Conservation (phyloP, 1,140 invertebrate species). For the Pseudomyrmex concolor region DNA sequence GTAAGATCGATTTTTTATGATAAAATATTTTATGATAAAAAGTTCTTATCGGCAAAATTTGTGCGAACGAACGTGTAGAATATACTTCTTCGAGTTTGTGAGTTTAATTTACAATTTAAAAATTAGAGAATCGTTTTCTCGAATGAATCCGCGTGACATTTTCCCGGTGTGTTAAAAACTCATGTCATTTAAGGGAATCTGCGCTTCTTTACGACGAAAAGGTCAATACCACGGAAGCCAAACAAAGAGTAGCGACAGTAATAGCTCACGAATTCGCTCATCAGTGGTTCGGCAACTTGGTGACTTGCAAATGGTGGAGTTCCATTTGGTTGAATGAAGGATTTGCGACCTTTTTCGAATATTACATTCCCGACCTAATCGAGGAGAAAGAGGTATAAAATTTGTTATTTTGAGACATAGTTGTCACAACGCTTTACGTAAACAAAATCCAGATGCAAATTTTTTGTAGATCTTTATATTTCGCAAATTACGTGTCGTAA, state of each 20-base stretch:
- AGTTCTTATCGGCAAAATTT: neutral
- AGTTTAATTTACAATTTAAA: neutral
- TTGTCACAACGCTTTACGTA: neutral
- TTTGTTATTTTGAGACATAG: too few relatives aligned
- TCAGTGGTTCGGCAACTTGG: constrained; percentile 88
- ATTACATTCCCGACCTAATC: constrained; percentile 87
- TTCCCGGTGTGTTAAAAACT: neutral
- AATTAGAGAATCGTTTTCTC: constrained; percentile 3
- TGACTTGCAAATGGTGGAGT: constrained; percentile 87
- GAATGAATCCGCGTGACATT: neutral
- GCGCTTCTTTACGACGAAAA: constrained; percentile 85
- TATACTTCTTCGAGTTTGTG: neutral
- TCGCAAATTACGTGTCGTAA: too few relatives aligned
- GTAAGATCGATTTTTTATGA: neutral
- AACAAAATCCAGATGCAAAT: neutral
- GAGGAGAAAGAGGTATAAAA: neutral
- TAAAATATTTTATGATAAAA: neutral
- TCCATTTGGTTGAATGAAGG: constrained; percentile 90
- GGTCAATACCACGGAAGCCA: constrained; percentile 80
- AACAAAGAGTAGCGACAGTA: constrained; percentile 86
- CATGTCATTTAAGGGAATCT: constrained; percentile 85
- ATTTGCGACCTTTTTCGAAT: constrained; percentile 90
- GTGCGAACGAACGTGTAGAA: neutral
- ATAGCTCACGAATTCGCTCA: constrained; percentile 89
- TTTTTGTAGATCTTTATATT: too few relatives aligned